Evolutionary conservation across 2,113 vertebrate species (phyloP).

Genomic region (Guaruba guarouba): DNA sequence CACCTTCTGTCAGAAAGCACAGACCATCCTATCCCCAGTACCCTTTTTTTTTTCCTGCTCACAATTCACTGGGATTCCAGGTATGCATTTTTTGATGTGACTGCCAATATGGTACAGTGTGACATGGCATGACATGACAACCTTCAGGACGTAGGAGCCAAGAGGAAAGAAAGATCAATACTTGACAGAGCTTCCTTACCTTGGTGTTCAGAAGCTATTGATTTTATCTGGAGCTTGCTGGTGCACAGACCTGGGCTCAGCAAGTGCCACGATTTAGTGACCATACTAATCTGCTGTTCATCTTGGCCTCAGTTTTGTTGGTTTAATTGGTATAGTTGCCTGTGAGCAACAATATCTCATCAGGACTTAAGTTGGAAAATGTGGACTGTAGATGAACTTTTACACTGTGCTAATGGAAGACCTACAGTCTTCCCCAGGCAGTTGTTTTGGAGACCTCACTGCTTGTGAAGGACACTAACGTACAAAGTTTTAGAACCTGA

Average conservation of each 20-base stretch:
- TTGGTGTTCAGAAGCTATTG: neutral
- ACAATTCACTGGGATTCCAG: neutral
- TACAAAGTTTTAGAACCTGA: neutral
- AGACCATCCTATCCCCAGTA: neutral
- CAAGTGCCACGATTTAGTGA: neutral
- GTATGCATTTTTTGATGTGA: neutral
- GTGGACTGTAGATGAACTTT: neutral
- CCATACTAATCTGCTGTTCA: neutral
- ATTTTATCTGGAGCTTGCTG: neutral
- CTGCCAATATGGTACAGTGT: neutral
- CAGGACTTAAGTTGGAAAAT: neutral
- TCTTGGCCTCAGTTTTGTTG: neutral
- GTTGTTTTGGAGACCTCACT: neutral
- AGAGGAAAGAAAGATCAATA: neutral
- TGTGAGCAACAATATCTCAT: neutral
- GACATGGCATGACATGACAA: neutral
- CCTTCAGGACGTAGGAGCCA: neutral
- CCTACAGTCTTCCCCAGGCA: neutral
- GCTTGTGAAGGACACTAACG: neutral
- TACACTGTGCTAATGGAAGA: neutral
- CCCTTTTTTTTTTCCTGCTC: neutral
- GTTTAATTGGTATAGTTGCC: neutral
- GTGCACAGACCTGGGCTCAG: neutral
- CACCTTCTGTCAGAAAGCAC: neutral
- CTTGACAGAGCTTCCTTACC: neutral